Conservation (phyloP, 2,888 invertebrate species). For the Amorpha juglandis region DNA sequence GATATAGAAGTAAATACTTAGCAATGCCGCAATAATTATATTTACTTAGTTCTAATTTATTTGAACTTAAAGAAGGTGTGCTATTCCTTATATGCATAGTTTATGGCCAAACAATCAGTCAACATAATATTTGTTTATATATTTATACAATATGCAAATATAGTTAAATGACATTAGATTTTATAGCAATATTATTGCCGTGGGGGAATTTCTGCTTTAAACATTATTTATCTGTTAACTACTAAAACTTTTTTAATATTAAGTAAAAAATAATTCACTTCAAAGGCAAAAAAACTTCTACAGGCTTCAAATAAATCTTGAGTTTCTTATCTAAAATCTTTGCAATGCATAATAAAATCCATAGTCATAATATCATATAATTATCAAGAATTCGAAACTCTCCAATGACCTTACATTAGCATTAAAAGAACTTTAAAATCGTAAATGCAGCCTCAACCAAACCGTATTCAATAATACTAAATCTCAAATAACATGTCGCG, state of each 20-base stretch:
- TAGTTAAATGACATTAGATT: slow-evolving; percentile 1
- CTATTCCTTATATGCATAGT: slow-evolving; percentile 13
- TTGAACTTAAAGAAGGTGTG: slow-evolving; percentile 8
- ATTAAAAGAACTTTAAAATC: slow-evolving; percentile 7
- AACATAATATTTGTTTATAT: neutral
- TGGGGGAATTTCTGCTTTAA: neutral
- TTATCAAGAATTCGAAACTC: neutral
- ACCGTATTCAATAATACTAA: slow-evolving; percentile 34
- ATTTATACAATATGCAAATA: neutral
- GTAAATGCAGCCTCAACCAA: slow-evolving; percentile 27
- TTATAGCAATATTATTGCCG: neutral
- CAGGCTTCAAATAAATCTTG: too few species aligned
- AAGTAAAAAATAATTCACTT: neutral
- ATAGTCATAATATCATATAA: neutral
- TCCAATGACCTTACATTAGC: neutral
- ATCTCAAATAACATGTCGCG: slow-evolving; percentile 50
- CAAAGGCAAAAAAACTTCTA: too few species aligned
- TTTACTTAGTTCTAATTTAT: slow-evolving; percentile 8
- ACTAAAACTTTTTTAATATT: neutral
- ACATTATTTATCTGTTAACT: neutral
- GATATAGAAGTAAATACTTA: too few species aligned
- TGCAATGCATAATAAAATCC: neutral
- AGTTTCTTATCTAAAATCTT: neutral
- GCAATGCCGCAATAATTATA: neutral
- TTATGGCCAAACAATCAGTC: slow-evolving; percentile 8